Conservation (phyloP, 2,113 vertebrate species). For the Herpetotheres cachinnans region DNA sequence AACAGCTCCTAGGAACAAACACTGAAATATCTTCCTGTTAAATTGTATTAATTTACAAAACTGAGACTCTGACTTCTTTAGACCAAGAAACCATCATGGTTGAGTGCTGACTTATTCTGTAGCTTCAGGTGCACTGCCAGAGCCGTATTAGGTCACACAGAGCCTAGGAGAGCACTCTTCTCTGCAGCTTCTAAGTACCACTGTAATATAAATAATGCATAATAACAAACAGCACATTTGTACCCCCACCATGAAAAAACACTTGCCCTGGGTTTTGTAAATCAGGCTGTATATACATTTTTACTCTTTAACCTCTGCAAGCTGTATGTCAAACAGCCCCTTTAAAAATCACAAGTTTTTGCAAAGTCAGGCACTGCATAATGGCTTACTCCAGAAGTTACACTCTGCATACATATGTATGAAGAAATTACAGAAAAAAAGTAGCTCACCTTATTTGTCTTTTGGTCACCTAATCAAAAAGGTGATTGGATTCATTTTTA, state of each 20-base stretch:
- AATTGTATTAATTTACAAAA: background rate
- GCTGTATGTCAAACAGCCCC: background rate
- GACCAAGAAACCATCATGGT: background rate
- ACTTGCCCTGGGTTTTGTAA: background rate
- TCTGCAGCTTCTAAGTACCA: background rate
- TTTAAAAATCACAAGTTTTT: slow-evolving; percentile 27
- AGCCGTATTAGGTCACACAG: background rate
- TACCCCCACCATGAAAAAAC: background rate
- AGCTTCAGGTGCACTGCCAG: background rate
- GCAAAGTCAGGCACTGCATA: slow-evolving; percentile 23
- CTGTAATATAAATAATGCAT: background rate
- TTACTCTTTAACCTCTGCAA: slow-evolving; percentile 14
- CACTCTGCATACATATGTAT: slow-evolving; percentile 33
- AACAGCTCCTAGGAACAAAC: background rate
- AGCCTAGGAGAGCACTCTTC: background rate
- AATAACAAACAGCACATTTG: background rate
- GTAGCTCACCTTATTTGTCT: slow-evolving; percentile 14
- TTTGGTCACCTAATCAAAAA: slow-evolving; percentile 42
- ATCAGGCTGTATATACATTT: background rate
- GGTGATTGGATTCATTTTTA: slow-evolving; percentile 9
- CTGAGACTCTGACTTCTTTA: background rate
- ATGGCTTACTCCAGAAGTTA: slow-evolving; percentile 16
- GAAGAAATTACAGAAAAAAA: slow-evolving; percentile 4
- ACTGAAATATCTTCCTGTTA: background rate
- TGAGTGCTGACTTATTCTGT: background rate